Base-by-base conservation (phyloP, 2,113 vertebrate genomes). In the Crotalus tigris region DNA sequence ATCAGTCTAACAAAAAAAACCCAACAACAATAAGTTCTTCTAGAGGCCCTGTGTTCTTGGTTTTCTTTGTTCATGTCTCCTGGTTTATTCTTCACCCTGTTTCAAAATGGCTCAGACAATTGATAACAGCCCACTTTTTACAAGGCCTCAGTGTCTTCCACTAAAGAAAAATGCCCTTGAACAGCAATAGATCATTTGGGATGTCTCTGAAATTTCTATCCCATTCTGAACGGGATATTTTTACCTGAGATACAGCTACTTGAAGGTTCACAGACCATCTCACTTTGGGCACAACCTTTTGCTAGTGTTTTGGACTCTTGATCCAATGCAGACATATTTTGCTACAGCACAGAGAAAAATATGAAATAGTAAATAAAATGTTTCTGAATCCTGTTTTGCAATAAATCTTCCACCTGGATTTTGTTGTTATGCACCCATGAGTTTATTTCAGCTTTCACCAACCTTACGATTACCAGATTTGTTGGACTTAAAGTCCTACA, bases 191-290 rank as follows among this genome's bases (percentile, higher is more conserved):
- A n/a, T n/a, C 10, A 87, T 87, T 91, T 4, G 54, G 69, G 54
- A 54, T 75, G 55, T 8, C 51, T 91, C 39, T 91, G 61, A 54
- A 23, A 19, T 54, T 39, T 49, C 3, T 46, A 58, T 3, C 26
- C 44, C 24, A 87, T 46, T 51, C 81, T 23, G 44, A 46, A 23
- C 9, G 49, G 49, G 49, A 51, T 9, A 75, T 17, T 75, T 92
- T 92, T 39, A 95, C 95, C 95, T 93, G 91, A 81, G 26, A 93
- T 54, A 90, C 85, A 93, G n/a, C 87, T 91, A 29, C 69, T 91
- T 64, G 92, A 91, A 61, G 81, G n/a, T 7, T 46, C 57, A 4
- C 39, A 85, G 24, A 33, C 81, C n/a, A 54, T 87, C 75, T 93
- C n/a, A 53, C 64, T 81, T 64, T 90, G 44, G n/a, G 23, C n/a